Conservation (phyloP, 2,888 invertebrate species). For the Cheilosia grossa region DNA sequence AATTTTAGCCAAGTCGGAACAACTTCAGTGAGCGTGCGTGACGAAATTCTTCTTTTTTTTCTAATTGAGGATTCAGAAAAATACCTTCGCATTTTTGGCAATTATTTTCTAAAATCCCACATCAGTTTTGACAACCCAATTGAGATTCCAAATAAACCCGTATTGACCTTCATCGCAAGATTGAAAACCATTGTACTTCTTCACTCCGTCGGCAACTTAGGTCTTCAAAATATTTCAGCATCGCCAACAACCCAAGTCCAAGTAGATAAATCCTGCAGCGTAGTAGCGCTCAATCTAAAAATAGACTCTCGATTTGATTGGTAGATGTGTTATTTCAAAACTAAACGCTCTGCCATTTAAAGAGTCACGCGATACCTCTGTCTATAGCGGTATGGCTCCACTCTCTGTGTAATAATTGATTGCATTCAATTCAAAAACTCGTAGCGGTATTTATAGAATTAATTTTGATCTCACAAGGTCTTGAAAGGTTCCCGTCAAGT, state of each 20-base stretch:
- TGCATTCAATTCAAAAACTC: slow-evolving; percentile 11
- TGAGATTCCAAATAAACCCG: too few relatives aligned
- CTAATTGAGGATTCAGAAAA: too few relatives aligned
- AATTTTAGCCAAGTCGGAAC: too few relatives aligned
- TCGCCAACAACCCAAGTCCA: background rate
- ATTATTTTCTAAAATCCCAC: too few relatives aligned
- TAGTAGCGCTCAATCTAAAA: background rate
- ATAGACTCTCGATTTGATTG: background rate
- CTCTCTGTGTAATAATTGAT: slow-evolving; percentile 11
- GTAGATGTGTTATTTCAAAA: slow-evolving; percentile 3
- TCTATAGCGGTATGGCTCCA: background rate
- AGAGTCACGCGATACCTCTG: slow-evolving; percentile 17
- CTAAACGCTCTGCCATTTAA: slow-evolving; percentile 7
- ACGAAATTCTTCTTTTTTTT: too few relatives aligned
- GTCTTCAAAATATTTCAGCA: background rate
- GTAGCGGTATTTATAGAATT: slow-evolving; percentile 25
- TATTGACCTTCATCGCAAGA: too few relatives aligned
- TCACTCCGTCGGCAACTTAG: background rate
- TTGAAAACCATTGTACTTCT: too few relatives aligned
- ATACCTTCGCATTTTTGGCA: too few relatives aligned
- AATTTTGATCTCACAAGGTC: slow-evolving; percentile 28
- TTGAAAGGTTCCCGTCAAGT: slow-evolving; percentile 22
- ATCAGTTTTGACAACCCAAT: too few relatives aligned
- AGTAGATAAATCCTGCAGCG: background rate
- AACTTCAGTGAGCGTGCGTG: too few relatives aligned